These are phyloP conservation scores for Macrocentrus cingulum DNA, from an alignment of 1,140 invertebrate species.

Conservation along the genomic window DNA sequence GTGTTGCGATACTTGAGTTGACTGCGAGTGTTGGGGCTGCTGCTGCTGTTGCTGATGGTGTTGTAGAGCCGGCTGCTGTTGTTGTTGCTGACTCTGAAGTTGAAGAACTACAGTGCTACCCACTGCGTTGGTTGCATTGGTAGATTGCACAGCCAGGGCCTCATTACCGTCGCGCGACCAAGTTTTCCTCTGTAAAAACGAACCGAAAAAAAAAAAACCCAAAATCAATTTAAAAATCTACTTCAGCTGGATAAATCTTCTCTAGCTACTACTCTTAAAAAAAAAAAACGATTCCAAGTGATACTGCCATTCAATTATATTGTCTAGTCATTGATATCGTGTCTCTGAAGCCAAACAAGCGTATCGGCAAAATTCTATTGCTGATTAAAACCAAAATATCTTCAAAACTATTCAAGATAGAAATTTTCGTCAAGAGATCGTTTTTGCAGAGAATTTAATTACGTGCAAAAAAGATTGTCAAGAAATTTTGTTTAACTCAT, in stretches of 20 bases:
- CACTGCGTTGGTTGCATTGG: conserved; percentile 45
- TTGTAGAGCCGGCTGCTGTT: conserved; percentile 41
- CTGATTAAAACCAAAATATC: too few species aligned
- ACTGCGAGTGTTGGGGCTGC: conserved; percentile 39
- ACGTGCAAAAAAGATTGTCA: too few species aligned
- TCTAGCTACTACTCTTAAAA: neutral
- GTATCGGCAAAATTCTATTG: too few species aligned
- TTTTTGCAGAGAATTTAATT: too few species aligned
- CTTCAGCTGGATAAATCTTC: conserved; percentile 1
- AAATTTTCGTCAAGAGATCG: too few species aligned
- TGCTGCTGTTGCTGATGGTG: conserved; percentile 46
- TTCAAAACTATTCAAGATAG: too few species aligned
- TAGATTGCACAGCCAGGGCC: conserved; percentile 51
- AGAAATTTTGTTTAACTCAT: too few species aligned
- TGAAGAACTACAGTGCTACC: conserved; percentile 50
- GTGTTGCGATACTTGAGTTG: conserved; percentile 20
- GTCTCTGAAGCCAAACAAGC: too few species aligned
- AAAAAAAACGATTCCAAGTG: too few species aligned
- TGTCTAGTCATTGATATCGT: neutral
- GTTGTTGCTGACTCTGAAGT: conserved; percentile 45
- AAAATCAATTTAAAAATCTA: neutral
- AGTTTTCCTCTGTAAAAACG: conserved; percentile 62
- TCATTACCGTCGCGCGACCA: conserved; percentile 68
- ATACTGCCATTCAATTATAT: neutral
- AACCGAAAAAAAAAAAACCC: conserved; percentile 15